Conservation (phyloP, 2,888 invertebrate genomes). For the Acanthosepion lycidas region DNA sequence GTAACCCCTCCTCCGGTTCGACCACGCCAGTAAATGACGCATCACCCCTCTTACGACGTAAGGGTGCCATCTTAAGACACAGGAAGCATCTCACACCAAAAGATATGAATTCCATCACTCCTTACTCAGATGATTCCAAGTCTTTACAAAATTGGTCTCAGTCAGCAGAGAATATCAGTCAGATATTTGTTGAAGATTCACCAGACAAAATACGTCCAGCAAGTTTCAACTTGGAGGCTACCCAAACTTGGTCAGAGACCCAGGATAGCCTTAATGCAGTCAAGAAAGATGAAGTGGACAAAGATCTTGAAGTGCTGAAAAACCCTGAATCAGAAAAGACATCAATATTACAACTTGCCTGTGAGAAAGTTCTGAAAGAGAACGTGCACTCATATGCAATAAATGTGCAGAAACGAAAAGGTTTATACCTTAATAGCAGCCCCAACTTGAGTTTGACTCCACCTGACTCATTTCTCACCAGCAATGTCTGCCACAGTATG, state of each 20-base stretch:
- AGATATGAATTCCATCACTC: background rate
- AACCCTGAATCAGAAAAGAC: background rate
- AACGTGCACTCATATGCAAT: background rate
- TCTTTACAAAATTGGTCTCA: background rate
- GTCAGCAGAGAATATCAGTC: background rate
- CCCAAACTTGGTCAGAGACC: background rate
- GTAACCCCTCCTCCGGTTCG: constrained; percentile 25
- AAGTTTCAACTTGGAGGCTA: constrained; percentile 12
- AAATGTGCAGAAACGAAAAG: background rate
- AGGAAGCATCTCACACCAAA: background rate
- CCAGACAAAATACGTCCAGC: constrained; percentile 24
- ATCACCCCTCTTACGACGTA: background rate
- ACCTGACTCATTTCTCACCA: constrained; percentile 64
- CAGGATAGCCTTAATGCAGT: background rate
- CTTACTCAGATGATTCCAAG: background rate
- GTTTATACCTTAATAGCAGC: background rate
- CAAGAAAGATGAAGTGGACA: background rate
- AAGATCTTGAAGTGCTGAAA: background rate
- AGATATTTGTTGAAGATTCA: background rate
- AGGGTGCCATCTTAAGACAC: background rate
- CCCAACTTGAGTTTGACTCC: constrained; percentile 54
- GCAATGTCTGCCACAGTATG: constrained; percentile 69
- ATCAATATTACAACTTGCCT: background rate
- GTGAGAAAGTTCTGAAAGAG: constrained; percentile 11
- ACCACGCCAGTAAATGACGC: background rate